Conservation (phyloP, 2,888 invertebrate genomes). For the Noctua janthina region DNA sequence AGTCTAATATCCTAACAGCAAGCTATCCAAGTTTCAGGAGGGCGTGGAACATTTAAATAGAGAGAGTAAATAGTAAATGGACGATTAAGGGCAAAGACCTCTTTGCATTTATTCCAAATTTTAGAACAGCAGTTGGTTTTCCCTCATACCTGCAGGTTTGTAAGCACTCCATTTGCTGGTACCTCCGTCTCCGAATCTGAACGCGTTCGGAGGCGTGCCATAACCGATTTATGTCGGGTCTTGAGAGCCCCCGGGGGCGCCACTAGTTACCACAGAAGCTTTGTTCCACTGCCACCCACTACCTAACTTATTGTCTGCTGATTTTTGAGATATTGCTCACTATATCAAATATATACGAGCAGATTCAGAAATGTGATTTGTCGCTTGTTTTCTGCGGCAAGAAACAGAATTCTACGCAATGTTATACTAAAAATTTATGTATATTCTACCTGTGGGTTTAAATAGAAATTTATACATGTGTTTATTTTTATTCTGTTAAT, state of each 20-base stretch:
- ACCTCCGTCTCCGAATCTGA: constrained; percentile 37
- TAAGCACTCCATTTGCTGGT: constrained; percentile 30
- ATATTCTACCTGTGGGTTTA: neutral
- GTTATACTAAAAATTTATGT: constrained; percentile 17
- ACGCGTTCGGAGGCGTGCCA: constrained; percentile 60
- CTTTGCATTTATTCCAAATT: neutral
- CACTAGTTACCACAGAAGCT: constrained; percentile 66
- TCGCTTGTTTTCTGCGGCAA: constrained; percentile 41
- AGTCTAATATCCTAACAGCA: constrained; percentile 43
- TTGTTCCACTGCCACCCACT: constrained; percentile 64
- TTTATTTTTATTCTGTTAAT: neutral
- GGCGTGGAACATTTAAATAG: constrained; percentile 13
- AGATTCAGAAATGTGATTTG: constrained; percentile 56
- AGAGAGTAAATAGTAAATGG: constrained; percentile 40
- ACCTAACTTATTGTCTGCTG: constrained; percentile 63
- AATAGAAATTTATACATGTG: neutral
- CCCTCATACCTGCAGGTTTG: neutral
- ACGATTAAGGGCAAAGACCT: neutral
- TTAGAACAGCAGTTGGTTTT: neutral
- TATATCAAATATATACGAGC: constrained; percentile 61
- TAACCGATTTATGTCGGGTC: constrained; percentile 67
- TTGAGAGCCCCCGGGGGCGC: constrained; percentile 57
- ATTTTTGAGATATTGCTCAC: constrained; percentile 66
- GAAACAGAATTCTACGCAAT: constrained; percentile 9
- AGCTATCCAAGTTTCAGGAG: constrained; percentile 32